Evolutionary conservation across 2,888 invertebrate genomes (phyloP).

Genomic region (Acanthosoma haemorrhoidale): DNA sequence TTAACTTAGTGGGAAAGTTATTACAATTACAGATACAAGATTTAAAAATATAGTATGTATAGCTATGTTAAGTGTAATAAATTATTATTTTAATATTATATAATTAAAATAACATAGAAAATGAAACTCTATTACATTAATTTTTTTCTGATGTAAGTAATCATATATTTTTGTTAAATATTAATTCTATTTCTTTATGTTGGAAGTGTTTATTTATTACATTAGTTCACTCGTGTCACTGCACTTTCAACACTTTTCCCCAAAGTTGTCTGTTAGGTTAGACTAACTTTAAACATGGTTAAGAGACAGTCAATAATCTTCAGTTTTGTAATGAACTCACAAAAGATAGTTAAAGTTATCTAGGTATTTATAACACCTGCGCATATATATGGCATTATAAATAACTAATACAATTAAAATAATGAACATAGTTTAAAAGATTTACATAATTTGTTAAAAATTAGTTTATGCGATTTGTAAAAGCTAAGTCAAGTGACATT

Average conservation of each 20-base stretch:
- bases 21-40: neutral
- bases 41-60: constrained; percentile 13
- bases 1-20: neutral
- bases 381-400: too few relatives aligned
- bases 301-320: too few relatives aligned
- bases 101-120: neutral
- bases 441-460: neutral
- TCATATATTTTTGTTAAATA: neutral
- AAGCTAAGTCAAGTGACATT: neutral
- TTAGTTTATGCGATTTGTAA: neutral
- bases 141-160: neutral
- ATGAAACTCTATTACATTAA: neutral
- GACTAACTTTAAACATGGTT: too few relatives aligned
- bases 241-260: neutral
- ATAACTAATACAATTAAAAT: too few relatives aligned
- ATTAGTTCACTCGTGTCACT: neutral
- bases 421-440: too few relatives aligned
- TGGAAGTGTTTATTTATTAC: constrained; percentile 4
- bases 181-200: neutral
- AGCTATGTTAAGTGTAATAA: neutral
- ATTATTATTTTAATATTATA: neutral
- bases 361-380: too few relatives aligned
- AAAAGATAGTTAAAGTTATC: too few relatives aligned
- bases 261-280: too few relatives aligned
- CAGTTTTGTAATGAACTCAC: too few relatives aligned